phyloP scores from a whole-genome alignment of 2,113 vertebrate species.

The Channa argus region DNA sequence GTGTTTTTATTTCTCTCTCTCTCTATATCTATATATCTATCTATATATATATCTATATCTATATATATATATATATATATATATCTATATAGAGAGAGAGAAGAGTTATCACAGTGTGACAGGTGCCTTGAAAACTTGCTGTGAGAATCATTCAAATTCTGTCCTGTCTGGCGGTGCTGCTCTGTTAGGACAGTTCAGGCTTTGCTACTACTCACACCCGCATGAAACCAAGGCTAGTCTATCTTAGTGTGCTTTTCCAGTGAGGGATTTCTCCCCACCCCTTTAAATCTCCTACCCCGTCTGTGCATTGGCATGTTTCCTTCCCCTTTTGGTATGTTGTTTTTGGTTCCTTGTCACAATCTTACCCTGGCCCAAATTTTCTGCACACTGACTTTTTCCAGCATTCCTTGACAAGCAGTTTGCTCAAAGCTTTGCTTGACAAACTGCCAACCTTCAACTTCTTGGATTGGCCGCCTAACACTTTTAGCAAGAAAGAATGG shows the following conservation, averaged over 20 bases:
- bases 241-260: conserved; percentile 15
- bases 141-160: background rate
- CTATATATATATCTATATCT: too few relatives aligned
- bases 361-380: conserved; percentile 39
- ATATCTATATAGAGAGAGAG: background rate
- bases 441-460: conserved; percentile 25
- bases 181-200: conserved; percentile 15
- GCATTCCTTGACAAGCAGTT: conserved; percentile 47
- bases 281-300: conserved; percentile 16
- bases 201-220: conserved; percentile 36
- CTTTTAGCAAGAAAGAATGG: conserved; percentile 14
- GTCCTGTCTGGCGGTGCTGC: conserved; percentile 39
- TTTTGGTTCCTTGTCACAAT: conserved; percentile 33
- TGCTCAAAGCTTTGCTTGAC: conserved; percentile 45
- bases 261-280: background rate
- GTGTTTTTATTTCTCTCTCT: too few relatives aligned
- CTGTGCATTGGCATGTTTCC: conserved; percentile 53
- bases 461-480: conserved; percentile 27
- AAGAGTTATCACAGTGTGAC: conserved; percentile 3
- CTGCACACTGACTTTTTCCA: conserved; percentile 37
- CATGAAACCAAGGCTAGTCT: conserved; percentile 37
- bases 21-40: too few relatives aligned
- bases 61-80: too few relatives aligned
- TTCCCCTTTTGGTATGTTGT: conserved; percentile 34
- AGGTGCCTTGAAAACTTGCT: background rate